Base-by-base conservation (phyloP, 1,140 invertebrate species). In the Trachymyrmex septentrionalis region DNA sequence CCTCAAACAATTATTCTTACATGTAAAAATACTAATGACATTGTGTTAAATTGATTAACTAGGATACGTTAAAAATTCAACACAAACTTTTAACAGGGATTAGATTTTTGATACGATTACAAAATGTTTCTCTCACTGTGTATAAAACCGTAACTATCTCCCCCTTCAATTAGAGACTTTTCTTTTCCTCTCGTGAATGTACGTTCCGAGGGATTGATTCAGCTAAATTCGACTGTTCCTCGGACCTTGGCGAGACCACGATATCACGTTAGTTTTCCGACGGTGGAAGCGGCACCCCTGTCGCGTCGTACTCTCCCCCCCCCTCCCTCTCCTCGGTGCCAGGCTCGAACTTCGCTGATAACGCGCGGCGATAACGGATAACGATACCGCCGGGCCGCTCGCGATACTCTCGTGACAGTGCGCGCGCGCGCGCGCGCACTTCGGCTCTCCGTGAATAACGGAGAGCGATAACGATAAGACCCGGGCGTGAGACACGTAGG, bases 401-500 rank as follows among this genome's bases (percentile, higher is more conserved):
- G 90, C 90, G 89, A 93, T 92, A 92, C 87, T 87, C 92, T 66
- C 67, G 80, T 57, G 34, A 88, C 91, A 92, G 92, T 44, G 87
- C 89, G 80, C 66, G 88, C 91, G 92, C 93, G 16, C 89, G 90
- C n/a, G n/a, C 80, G 92, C 87, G 90, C 89, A 88, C 91, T 84
- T 88, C 71, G 53, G 77, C 87, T 50, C 21, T 90, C 86, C 92
- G 91, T 94, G 93, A 94, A 93, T 93, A 94, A 94, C 93, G 93
- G 77, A 55, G 88, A 55, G 88, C 92, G 93, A 94, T 94, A 92
- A 89, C 90, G 93, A 94, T 94, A 94, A 92, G 87, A 75, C 86
- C 86, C 88, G 48, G 92, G 93, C 91, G 92, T 92, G 91, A 93
- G 93, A 93, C 92, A 93, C 91, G 93, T 93, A 91, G 88, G 73